Base-by-base conservation (phyloP, 1,140 invertebrate genomes). In the Maniola jurtina region DNA sequence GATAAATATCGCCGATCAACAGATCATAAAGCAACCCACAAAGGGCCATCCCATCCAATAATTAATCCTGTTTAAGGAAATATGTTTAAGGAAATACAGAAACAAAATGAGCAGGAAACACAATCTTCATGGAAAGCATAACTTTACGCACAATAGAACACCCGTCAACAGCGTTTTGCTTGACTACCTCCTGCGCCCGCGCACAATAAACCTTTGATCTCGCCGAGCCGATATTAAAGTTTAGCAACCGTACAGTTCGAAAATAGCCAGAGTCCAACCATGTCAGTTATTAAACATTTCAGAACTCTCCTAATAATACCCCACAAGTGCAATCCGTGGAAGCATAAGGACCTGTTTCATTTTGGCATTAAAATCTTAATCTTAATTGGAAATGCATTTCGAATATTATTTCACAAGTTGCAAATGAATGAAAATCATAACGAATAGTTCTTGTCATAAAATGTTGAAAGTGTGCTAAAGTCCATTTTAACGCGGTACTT, bases 121-220 rank as follows among this genome's bases (percentile, higher is more conserved):
- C 55, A 56, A 71, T 70, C 61, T 64, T 68, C 47, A 56, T 64
- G 73, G 63, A 67, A 72, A 68, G 64, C 70, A 75, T 73, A 73
- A 72, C 70, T 77, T 61, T 54, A 42, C 47, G 50, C 71, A 73
- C 73, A 74, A 74, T 77, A 72, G 70, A 42, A 48, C 63, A 40
- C 62, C 64, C 60, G 75, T 75, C 69, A 45, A 25, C 66, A 36
- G 42, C 69, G 61, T 50, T 66, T 64, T 66, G 62, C 66, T 48
- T 58, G 38, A 7, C 14, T 25, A 25, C 25, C 25, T 25, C 25
- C 61, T 68, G 71, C 66, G 69, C 58, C 5, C 33, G 42, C 65
- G 71, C 74, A 72, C 70, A 72, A 76, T 76, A 68, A 58, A 42
- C 70, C 72, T 79, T 79, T 76, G 72, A 76, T 59, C 38, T 60